These are phyloP conservation scores for Pantelozetes paolii DNA, from an alignment of 2,888 invertebrate genomes.

Conservation along the genomic window DNA sequence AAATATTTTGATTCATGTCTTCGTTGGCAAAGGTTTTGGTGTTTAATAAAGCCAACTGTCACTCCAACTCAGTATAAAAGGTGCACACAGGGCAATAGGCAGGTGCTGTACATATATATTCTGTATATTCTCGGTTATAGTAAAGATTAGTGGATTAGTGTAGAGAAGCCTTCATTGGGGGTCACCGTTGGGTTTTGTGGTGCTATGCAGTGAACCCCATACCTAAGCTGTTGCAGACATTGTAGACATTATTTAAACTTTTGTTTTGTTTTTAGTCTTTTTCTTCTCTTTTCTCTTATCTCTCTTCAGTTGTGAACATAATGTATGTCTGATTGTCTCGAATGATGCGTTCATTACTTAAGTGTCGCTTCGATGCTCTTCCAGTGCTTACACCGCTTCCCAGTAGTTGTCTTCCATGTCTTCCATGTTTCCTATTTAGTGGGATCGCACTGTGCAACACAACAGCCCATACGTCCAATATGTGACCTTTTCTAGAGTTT, in stretches of 20 bases:
- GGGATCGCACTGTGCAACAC: neutral
- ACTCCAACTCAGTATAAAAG: slow-evolving; percentile 29
- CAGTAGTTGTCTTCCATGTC: slow-evolving; percentile 21
- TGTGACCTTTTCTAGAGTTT: slow-evolving; percentile 30
- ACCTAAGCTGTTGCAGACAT: neutral
- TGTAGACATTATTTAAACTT: slow-evolving; percentile 15
- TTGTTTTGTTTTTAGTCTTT: slow-evolving; percentile 15
- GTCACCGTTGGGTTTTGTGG: neutral
- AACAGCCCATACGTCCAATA: slow-evolving; percentile 22
- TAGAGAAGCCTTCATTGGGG: neutral
- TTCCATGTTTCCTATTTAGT: slow-evolving; percentile 37
- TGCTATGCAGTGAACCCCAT: neutral
- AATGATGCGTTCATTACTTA: slow-evolving; percentile 28
- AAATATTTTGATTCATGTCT: slow-evolving; percentile 35
- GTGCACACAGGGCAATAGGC: slow-evolving; percentile 22
- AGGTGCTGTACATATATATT: slow-evolving; percentile 28
- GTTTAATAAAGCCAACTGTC: slow-evolving; percentile 28
- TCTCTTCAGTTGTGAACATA: slow-evolving; percentile 31
- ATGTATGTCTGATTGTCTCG: slow-evolving; percentile 27
- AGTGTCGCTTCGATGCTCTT: slow-evolving; percentile 30
- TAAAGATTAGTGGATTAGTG: neutral
- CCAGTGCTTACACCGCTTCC: neutral
- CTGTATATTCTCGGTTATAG: neutral
- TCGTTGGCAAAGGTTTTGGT: neutral
- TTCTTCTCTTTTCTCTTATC: slow-evolving; percentile 12